These are phyloP conservation scores for Rhinoderma darwinii DNA, from an alignment of 2,113 vertebrate genomes.

Conservation along the genomic window DNA sequence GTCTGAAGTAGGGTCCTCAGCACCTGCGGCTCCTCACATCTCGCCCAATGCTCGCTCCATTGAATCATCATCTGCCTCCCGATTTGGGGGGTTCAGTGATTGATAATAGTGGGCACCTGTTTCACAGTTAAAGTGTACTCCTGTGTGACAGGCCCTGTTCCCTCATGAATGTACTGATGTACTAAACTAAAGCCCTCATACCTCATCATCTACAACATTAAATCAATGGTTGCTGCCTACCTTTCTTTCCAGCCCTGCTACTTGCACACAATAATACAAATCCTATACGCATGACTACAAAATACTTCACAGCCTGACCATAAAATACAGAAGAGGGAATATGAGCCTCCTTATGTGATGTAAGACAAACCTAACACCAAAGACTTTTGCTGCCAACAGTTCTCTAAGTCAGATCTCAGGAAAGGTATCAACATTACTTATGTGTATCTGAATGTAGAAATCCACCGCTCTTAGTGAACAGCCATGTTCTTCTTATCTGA, in stretches of 20 bases:
- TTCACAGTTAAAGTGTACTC: too few relatives aligned
- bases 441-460: not conserved
- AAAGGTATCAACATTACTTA: slow-evolving; percentile 7
- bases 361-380: not conserved
- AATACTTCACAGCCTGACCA: not conserved
- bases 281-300: not conserved
- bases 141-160: too few relatives aligned
- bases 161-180: too few relatives aligned
- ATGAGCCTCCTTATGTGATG: slow-evolving; percentile 9
- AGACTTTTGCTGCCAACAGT: not conserved
- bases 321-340: not conserved
- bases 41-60: too few relatives aligned
- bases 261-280: not conserved
- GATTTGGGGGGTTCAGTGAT: too few relatives aligned
- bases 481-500: not conserved
- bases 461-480: not conserved
- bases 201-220: too few relatives aligned
- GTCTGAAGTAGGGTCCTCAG: too few relatives aligned
- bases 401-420: not conserved
- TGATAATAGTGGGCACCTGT: too few relatives aligned
- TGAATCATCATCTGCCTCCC: too few relatives aligned
- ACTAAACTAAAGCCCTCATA: too few relatives aligned
- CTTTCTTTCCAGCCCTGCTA: not conserved
- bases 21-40: too few relatives aligned
- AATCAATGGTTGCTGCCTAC: too few relatives aligned